Base-by-base conservation (phyloP, 2,113 vertebrate species). In the Sapajus apella region DNA sequence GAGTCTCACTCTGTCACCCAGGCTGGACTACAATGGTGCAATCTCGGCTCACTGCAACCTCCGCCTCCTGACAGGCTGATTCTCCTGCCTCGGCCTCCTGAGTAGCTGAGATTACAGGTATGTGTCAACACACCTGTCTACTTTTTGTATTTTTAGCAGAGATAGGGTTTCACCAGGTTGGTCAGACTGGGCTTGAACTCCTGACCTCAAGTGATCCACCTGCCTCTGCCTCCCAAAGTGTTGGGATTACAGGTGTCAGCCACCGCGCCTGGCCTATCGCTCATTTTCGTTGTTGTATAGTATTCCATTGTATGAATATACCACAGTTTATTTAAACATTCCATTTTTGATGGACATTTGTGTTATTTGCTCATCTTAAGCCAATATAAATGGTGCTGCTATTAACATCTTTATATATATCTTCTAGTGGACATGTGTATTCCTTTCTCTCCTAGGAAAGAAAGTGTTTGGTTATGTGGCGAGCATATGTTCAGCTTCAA, bases 361-460 rank as follows among this genome's bases (percentile, higher is more conserved):
- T 75, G 35, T 37, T 50, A 8, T 70, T 76, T 92, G 52, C 68
- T 32, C 20, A 37, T 68, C 23, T 25, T 52, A 40, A 86, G 68
- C 23, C 55, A 6, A 66, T 68, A 40, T 58, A 70, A 92, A 55
- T 35, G 64, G 73, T 81, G 56, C 30, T 64, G 27, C 45, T 68
- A 7, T 40, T 47, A 83, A 73, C 10, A 79, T 61, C 37, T 79
- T 84, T 66, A 27, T n/a, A 68, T 2, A 6, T 58, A 25, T n/a
- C 32, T 92, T 68, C 55, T 72, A 8, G 55, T 35, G 11, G 11
- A 58, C 35, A 73, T 35, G 47, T 13, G 17, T 21, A 52, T 0
- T 47, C 45, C 32, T 86, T 95, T 94, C 79, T 92, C 6, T 95
- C 3, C 27, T 85, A 83, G 61, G 55, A 81, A 66, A 64, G 37